Percentiles rank a stretch among this genome's conserved stretches.
phyloP scores from a whole-genome alignment of 2,113 vertebrate genomes.

The Rhinoderma darwinii region DNA sequence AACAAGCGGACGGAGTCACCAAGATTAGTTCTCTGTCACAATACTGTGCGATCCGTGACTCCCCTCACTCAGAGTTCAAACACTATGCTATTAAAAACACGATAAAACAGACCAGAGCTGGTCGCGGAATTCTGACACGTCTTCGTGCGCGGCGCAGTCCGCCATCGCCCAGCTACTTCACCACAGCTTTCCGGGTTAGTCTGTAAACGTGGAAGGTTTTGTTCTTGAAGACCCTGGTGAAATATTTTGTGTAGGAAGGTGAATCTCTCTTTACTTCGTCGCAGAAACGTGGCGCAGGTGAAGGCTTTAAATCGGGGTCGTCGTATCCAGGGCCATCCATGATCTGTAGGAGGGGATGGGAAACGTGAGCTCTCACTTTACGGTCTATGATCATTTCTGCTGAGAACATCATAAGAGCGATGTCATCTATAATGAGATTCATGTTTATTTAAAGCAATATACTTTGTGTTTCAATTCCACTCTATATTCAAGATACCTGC shows the following conservation, averaged over 20 bases:
- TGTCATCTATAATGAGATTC: too few species aligned
- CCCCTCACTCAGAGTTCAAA: neutral
- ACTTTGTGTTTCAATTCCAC: too few species aligned
- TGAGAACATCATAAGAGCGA: too few species aligned
- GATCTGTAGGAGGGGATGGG: constrained; percentile 74
- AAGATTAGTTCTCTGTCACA: neutral
- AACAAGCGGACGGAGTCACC: neutral
- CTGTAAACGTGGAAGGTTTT: constrained; percentile 95
- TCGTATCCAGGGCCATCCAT: constrained; percentile 93
- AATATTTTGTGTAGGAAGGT: constrained; percentile 75
- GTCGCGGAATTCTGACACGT: neutral
- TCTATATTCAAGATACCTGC: too few species aligned
- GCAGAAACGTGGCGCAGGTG: constrained; percentile 88
- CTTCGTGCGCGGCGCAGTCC: neutral
- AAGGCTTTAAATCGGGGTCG: constrained; percentile 80
- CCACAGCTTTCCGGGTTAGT: constrained; percentile 67
- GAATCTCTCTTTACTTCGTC: constrained; percentile 85
- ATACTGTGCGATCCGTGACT: neutral
- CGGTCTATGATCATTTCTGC: too few species aligned
- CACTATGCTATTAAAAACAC: constrained; percentile 29
- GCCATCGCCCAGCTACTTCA: constrained; percentile 60
- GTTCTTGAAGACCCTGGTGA: constrained; percentile 90
- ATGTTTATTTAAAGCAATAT: too few species aligned
- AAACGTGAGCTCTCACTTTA: too few species aligned
- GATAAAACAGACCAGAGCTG: neutral